phyloP scores from a whole-genome alignment of 2,113 vertebrate genomes.

The Seriola dumerili region DNA sequence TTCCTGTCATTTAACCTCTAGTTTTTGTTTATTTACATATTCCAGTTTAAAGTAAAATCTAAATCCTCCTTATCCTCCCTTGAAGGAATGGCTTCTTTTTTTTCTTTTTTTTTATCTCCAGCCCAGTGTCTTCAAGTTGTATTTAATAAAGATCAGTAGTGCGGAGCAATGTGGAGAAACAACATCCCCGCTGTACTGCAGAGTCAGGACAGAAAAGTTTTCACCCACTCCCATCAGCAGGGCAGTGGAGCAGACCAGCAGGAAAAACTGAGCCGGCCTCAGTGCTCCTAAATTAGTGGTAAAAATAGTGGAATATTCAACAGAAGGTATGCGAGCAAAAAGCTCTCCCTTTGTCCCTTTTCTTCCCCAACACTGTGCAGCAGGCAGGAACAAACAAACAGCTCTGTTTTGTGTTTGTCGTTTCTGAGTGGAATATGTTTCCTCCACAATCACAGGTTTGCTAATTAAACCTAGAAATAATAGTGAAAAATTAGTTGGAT shows the following conservation, averaged over 20 bases:
- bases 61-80: conserved; percentile 18
- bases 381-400: background rate
- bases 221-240: conserved; percentile 47
- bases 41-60: conserved; percentile 17
- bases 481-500: background rate
- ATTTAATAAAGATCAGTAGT: conserved; percentile 62
- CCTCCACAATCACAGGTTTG: background rate
- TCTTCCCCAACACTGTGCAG: background rate
- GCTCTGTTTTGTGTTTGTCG: background rate
- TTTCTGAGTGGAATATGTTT: background rate
- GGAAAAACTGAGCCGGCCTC: conserved; percentile 23
- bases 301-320: conserved; percentile 18
- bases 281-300: conserved; percentile 48
- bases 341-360: background rate
- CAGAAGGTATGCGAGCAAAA: background rate
- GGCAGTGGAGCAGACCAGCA: conserved; percentile 52
- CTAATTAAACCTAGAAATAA: conserved; percentile 3
- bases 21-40: conserved; percentile 12
- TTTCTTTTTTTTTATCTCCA: conserved; percentile 6
- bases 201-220: conserved; percentile 34
- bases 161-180: conserved; percentile 58
- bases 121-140: conserved; percentile 37
- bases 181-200: conserved; percentile 37
- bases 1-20: background rate
- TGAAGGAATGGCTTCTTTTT: conserved; percentile 12